Evolutionary conservation across 2,113 vertebrate genomes (phyloP).

Genomic region (Hippocampus mohnikei): DNA sequence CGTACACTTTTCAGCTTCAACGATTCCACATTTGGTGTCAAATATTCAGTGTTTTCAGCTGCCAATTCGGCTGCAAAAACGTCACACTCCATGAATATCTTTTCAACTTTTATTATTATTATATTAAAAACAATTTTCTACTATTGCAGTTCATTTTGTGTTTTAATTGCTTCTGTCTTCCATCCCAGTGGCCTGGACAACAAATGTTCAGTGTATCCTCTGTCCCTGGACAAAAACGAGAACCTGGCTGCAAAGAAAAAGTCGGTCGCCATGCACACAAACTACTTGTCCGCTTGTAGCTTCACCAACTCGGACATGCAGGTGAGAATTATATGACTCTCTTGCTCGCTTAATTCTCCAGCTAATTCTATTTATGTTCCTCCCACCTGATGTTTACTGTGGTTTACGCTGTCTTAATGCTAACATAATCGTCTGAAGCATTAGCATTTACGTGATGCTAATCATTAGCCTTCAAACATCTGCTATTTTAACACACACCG

Average conservation of each 20-base stretch:
- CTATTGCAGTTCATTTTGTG: background rate
- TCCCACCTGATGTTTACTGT: too few relatives aligned
- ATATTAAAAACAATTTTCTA: background rate
- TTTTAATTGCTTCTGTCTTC: constrained; percentile 8
- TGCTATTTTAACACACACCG: too few relatives aligned
- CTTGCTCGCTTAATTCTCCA: too few relatives aligned
- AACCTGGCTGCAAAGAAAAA: constrained; percentile 99
- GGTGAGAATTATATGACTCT: constrained; percentile 62
- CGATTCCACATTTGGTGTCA: too few relatives aligned
- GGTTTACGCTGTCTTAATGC: too few relatives aligned
- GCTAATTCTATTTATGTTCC: too few relatives aligned
- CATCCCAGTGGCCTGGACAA: constrained; percentile 87
- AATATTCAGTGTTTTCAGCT: too few relatives aligned
- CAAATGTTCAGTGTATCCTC: constrained; percentile 98
- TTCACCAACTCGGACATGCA: constrained; percentile 99
- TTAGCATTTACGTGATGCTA: too few relatives aligned
- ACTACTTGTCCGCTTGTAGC: constrained; percentile 97
- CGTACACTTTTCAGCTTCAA: too few relatives aligned
- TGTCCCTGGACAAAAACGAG: constrained; percentile 98
- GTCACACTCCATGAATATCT: background rate
- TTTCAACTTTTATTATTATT: background rate
- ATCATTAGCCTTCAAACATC: too few relatives aligned
- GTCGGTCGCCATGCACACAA: constrained; percentile 98
- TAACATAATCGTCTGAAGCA: too few relatives aligned
- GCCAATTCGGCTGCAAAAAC: too few relatives aligned